Percentiles rank a stretch among this genome's conserved stretches.
These are phyloP conservation scores for Ephialtes manifestator DNA, from an alignment of 2,888 invertebrate species.

Conservation along the genomic window DNA sequence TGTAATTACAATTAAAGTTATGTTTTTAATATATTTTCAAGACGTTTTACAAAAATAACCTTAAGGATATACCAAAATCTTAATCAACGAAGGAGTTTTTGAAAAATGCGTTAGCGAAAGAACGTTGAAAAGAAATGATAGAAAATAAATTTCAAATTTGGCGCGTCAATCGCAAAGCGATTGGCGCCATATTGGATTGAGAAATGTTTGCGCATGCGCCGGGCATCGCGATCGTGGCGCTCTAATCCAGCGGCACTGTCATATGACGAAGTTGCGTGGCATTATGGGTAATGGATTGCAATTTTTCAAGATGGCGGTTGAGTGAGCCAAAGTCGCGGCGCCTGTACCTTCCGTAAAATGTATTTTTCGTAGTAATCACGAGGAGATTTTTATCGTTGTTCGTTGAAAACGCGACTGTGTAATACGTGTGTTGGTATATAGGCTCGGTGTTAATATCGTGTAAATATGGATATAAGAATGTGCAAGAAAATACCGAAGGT, in stretches of 20 bases:
- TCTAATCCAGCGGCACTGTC: slow-evolving; percentile 77
- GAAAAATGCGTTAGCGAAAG: too few relatives aligned
- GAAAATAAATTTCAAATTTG: slow-evolving; percentile 67
- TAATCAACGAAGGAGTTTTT: too few relatives aligned
- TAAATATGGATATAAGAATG: slow-evolving; percentile 80
- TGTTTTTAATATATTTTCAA: too few relatives aligned
- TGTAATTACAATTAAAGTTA: too few relatives aligned
- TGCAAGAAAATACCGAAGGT: slow-evolving; percentile 80
- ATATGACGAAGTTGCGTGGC: slow-evolving; percentile 82
- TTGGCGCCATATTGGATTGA: slow-evolving; percentile 47
- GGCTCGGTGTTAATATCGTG: slow-evolving; percentile 63
- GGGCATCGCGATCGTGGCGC: slow-evolving; percentile 71
- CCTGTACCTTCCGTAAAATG: slow-evolving; percentile 81
- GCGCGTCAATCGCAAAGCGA: slow-evolving; percentile 56
- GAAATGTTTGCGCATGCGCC: slow-evolving; percentile 69
- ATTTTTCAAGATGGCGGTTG: slow-evolving; percentile 84
- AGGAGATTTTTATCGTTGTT: slow-evolving; percentile 58
- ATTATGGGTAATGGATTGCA: slow-evolving; percentile 81
- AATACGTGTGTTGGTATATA: slow-evolving; percentile 68
- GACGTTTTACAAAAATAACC: too few relatives aligned
- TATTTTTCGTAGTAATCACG: slow-evolving; percentile 77
- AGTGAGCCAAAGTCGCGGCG: slow-evolving; percentile 84
- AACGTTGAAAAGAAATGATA: too few relatives aligned
- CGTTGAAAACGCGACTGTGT: slow-evolving; percentile 72
- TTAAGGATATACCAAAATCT: too few relatives aligned